These are phyloP conservation scores for Itoplectis maculator DNA, from an alignment of 2,888 invertebrate species.

Conservation along the genomic window DNA sequence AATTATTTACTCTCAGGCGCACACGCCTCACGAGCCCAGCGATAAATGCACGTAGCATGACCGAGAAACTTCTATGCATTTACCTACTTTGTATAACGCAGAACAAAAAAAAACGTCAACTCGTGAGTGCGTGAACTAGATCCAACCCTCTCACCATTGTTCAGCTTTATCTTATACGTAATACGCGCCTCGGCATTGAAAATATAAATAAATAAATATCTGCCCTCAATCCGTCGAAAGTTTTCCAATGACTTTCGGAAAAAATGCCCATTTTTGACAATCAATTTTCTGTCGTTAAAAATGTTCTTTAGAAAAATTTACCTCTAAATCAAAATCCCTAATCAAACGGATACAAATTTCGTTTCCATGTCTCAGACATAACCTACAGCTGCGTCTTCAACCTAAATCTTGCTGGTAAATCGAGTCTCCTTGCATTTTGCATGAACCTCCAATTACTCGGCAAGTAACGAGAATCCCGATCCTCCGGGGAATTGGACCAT, in stretches of 20 bases:
- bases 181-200: neutral
- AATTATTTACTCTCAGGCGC: conserved; percentile 40
- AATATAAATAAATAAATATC: conserved; percentile 23
- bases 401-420: neutral
- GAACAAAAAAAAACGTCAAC: conserved; percentile 18
- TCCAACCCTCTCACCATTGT: conserved; percentile 59
- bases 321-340: neutral
- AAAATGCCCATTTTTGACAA: neutral
- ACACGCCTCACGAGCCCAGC: neutral
- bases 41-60: conserved; percentile 7
- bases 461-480: neutral
- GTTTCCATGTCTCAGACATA: neutral
- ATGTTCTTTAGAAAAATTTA: too few species aligned
- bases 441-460: neutral
- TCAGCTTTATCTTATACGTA: conserved; percentile 26
- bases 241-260: neutral
- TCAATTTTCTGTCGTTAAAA: too few species aligned
- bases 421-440: neutral
- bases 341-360: neutral
- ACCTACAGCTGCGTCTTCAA: neutral
- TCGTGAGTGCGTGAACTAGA: conserved; percentile 45
- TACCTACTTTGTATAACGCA: conserved; percentile 28
- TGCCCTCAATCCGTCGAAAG: neutral
- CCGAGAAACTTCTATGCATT: conserved; percentile 43
- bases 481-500: neutral